Base-by-base conservation (phyloP, 2,797 vertebrate genomes). In the Triplophysa bombifrons region DNA sequence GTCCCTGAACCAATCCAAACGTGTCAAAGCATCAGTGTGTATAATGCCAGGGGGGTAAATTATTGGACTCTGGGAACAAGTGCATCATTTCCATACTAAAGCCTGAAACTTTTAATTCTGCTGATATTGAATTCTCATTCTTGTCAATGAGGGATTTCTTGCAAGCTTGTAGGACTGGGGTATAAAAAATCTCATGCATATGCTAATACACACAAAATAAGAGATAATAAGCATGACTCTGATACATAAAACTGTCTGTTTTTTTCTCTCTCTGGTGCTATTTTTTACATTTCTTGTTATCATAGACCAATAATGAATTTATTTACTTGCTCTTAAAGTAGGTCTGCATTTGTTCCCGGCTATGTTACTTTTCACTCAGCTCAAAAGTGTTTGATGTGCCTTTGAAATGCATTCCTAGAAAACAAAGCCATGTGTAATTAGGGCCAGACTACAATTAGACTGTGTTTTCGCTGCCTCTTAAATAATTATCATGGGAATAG, bases 361-460 rank as follows among this genome's bases (percentile, higher is more conserved):
- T 88, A 84, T 87, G 85, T 82, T 82, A 76, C 88, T 91, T 87
- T 91, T 92, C 88, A 89, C 88, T 91, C 90, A 90, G 90, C 88
- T 90, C 82, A 84, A 89, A 90, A 63, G 83, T 78, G 85, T 92
- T 93, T 94, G 91, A 93, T 92, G 91, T 93, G 76, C 83, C 77
- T 90, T 88, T 89, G 56, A 89, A 89, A 91, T 86, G 84, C 78
- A 87, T 89, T 90, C 87, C 89, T 89, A 88, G 89, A 91, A 93
- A 92, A 93, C 90, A 92, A 93, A 92, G 88, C 85, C 87, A 81
- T 87, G 89, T 87, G 92, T 93, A 92, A 93, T 93, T 92, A 92
- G 84, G 73, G 83, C 88, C 87, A 81, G 84, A 85, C 89, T 90
- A 90, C 89, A 93, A 92, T 92, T 92, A 92, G 87, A 88, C 87